Base-by-base conservation (phyloP, 2,888 invertebrate genomes). In the Linnaemya vulpina region DNA sequence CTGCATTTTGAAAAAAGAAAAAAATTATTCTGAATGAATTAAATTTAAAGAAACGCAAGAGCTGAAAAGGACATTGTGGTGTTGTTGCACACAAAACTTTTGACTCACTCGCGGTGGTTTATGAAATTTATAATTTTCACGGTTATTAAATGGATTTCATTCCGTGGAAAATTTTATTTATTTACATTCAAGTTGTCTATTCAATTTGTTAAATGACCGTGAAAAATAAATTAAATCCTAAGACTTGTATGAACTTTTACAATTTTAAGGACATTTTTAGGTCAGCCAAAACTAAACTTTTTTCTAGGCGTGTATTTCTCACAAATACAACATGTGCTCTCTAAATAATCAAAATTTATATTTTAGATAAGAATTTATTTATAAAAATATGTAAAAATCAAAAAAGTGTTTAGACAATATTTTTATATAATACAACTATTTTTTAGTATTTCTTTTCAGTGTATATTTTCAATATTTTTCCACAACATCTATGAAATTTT, bases 141-240 rank as follows among this genome's bases (percentile, higher is more conserved):
- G 80, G 80, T 74, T 74, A 74, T 74, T 68, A 51, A 60, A 79
- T 71, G 13, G 11, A 60, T 58, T 20, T 67, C 51, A 67, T 67
- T 80, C 51, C 60, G 40, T 67, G 30, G 63, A 79, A 73, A 25
- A 49, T 30, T 43, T 53, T 63, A 13, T 20, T 70, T 46, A 49
- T 55, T 58, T n/a, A 9, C 0, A 20, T 38, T 38, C 35, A 20
- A 20, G 4, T 10, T 13, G 63, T 53, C 15, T 65, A 65, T 65
- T 43, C 17, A 53, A 46, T 65, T 49, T 58, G 1, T 22, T 15
- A 10, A 55, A 65, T n/a, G 43, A 20, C 60, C 70, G 13, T 70
- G 51, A 40, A 60, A 25, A 8, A 40, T 11, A 40, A 40, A 40
- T 40, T 40, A 40, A 40, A 40, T 40, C 9, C 3, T 4, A 40